Conservation (phyloP, 1,140 invertebrate genomes). For the Drosophila albomicans region DNA sequence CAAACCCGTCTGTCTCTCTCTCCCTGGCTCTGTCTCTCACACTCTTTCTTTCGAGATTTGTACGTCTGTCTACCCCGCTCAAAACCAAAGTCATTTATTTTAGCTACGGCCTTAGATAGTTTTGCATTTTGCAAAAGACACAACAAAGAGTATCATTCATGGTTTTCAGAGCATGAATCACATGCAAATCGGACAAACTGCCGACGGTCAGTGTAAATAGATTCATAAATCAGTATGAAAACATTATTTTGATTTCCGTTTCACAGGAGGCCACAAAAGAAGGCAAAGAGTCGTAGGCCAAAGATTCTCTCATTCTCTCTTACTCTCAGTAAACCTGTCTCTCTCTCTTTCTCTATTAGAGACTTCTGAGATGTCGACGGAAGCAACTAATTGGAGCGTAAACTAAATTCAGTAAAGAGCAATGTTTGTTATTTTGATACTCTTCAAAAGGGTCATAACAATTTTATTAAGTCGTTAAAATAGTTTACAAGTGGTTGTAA, state of each 20-base stretch:
- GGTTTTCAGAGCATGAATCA: constrained; percentile 83
- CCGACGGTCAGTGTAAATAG: constrained; percentile 66
- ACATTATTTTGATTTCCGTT: constrained; percentile 83
- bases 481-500: no score
- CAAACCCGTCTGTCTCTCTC: neutral
- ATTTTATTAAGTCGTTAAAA: neutral
- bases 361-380: constrained; percentile 54
- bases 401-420: constrained; percentile 56
- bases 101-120: constrained; percentile 37
- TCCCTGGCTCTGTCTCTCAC: no score
- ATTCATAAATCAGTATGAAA: constrained; percentile 83
- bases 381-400: constrained; percentile 79
- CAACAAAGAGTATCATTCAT: constrained; percentile 76
- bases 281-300: constrained; percentile 10
- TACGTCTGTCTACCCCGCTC: neutral
- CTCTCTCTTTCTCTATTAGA: neutral
- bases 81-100: constrained; percentile 76
- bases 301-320: neutral
- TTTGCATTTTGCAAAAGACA: constrained; percentile 52
- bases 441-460: neutral
- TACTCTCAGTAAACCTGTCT: neutral
- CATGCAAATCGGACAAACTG: constrained; percentile 67
- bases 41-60: no score
- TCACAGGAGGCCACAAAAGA: constrained; percentile 66
- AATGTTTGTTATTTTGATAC: constrained; percentile 33